Evolutionary conservation across 2,888 invertebrate species (phyloP).

Genomic region (Drosophila quinaria): DNA sequence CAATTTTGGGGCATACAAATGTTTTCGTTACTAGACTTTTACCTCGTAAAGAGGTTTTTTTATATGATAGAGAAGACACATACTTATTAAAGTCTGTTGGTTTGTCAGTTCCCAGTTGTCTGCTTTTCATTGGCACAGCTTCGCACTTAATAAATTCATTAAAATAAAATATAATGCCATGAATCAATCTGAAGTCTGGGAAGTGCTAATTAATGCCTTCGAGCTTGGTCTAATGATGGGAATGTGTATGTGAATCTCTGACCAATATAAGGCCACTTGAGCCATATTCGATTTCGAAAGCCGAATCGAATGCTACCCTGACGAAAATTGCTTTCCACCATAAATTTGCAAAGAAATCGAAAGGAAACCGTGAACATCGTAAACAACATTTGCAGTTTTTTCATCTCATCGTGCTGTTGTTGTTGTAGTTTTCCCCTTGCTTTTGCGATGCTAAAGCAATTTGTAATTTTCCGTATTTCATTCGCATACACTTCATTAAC

Average conservation of each 20-base stretch:
- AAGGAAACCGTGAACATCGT: slow-evolving; percentile 82
- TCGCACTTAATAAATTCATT: slow-evolving; percentile 20
- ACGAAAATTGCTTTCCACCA: slow-evolving; percentile 54
- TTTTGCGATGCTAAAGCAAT: slow-evolving; percentile 59
- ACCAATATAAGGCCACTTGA: slow-evolving; percentile 64
- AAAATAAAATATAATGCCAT: slow-evolving; percentile 17
- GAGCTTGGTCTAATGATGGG: not conserved
- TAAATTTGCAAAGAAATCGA: slow-evolving; percentile 79
- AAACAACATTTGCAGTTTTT: slow-evolving; percentile 75
- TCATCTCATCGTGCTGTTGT: slow-evolving; percentile 2
- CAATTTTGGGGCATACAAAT: too few species aligned
- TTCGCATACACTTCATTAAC: slow-evolving; percentile 81
- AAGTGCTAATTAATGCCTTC: slow-evolving; percentile 40
- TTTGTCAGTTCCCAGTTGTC: slow-evolving; percentile 1
- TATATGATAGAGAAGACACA: too few species aligned
- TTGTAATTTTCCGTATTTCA: slow-evolving; percentile 81
- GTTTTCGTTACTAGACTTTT: too few species aligned
- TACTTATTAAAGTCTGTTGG: not conserved
- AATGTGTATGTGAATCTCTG: slow-evolving; percentile 44
- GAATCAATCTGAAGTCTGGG: slow-evolving; percentile 31
- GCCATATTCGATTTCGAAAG: slow-evolving; percentile 18
- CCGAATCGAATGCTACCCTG: slow-evolving; percentile 34
- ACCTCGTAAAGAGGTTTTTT: too few species aligned
- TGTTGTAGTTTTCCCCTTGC: slow-evolving; percentile 21
- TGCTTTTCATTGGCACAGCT: not conserved